Evolutionary conservation across 2,888 invertebrate species (phyloP), one percentile per base, ranked within the genome.

Genomic region (Volucella zonaria): DNA sequence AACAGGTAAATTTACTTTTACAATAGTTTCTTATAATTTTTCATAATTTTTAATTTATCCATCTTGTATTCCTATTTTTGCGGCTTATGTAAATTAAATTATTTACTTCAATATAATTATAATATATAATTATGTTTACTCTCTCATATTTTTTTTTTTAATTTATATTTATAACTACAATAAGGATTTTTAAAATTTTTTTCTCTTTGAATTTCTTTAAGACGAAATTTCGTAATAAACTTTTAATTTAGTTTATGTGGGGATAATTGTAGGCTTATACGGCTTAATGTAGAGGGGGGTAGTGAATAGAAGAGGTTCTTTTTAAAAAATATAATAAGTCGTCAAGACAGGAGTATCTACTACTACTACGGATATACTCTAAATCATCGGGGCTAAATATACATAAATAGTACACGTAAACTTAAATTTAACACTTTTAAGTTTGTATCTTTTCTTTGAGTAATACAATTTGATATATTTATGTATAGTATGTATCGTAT

Each of bases 281-380:
- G 49, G 31, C 58, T 64, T 76, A 76, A 18, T 76, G 43, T 59
- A 54, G 47, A 49, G 67, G 56, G 56, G 62, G 45, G 51, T 61
- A 66, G 23, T 45, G 52, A 59, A 66, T 66, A 47, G 31, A 43
- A 79, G 76, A 76, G 82, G 66, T 51, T 82, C 15, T 8, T 58
- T 70, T 79, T 79, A 66, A 79, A 83, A 83, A 31, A 31, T 6
- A 31, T 83, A 80, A 83, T 83, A 83, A 83, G 80, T 83, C 83
- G 83, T 80, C 80, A 83, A 83, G 80, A 79, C 80, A 80, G 71
- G 80, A 64, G 47, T 58, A 66, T 79, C 54, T 83, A 79, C 67
- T 75, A 79, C 67, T 75, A 66, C 56, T 78, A 70, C 40, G 45
- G 45, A 54, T 54, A 42, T n/a, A 49, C 14, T 14, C n/a, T 14